phyloP scores from a whole-genome alignment of 2,888 invertebrate genomes.

The Boloria selene region DNA sequence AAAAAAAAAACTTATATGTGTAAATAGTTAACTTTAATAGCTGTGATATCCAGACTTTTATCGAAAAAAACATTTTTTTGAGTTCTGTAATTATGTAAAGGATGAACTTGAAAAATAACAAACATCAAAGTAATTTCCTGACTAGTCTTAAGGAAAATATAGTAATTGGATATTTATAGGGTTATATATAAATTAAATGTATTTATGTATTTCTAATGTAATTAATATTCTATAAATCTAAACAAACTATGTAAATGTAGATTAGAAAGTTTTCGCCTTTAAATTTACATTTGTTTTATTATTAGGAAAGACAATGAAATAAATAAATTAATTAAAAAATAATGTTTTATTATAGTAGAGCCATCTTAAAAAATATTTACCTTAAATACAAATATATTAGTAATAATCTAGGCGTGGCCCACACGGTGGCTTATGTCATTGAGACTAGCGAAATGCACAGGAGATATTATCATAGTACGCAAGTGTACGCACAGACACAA shows the following conservation, averaged over 20 bases:
- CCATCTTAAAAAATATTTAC: not conserved
- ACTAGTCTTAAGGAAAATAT: constrained; percentile 69
- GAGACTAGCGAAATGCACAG: too few species aligned
- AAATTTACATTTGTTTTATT: constrained; percentile 58
- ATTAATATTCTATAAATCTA: constrained; percentile 36
- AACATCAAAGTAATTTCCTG: constrained; percentile 55
- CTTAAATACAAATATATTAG: not conserved
- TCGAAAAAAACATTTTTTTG: constrained; percentile 42
- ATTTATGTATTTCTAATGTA: constrained; percentile 60
- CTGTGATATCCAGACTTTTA: constrained; percentile 74
- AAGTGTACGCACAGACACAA: too few species aligned
- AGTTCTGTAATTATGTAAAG: constrained; percentile 44
- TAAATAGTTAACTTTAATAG: constrained; percentile 72
- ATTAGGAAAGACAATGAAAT: constrained; percentile 52
- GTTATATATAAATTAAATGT: constrained; percentile 48
- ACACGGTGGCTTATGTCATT: too few species aligned
- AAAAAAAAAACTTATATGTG: constrained; percentile 49
- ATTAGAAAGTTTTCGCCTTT: constrained; percentile 61
- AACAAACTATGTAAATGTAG: constrained; percentile 41
- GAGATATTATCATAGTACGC: too few species aligned
- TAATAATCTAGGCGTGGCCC: too few species aligned
- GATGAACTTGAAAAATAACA: constrained; percentile 44
- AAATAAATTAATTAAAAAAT: constrained; percentile 41
- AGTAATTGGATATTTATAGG: constrained; percentile 50
- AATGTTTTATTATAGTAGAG: constrained; percentile 3